Conservation (phyloP, 2,888 invertebrate genomes). For the Hirtodrosophila trivittata region DNA sequence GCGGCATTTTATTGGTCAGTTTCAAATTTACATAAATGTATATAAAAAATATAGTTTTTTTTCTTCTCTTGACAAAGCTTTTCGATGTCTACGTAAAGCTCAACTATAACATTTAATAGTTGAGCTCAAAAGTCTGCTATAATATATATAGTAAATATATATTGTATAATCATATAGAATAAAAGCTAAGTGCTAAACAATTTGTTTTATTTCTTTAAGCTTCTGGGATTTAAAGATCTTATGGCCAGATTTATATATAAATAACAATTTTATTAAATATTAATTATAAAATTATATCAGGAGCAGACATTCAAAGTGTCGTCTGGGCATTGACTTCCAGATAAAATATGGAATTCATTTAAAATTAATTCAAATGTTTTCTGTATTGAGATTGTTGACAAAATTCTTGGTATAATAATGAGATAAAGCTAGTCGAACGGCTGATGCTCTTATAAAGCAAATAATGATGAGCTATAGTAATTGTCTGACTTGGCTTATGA, state of each 20-base stretch:
- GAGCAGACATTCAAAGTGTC: conserved; percentile 4
- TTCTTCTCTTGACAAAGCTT: conserved; percentile 50
- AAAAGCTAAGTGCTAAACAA: neutral
- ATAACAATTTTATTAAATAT: no score
- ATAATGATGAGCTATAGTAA: no score
- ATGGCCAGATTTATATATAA: no score
- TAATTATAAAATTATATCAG: conserved; percentile 7
- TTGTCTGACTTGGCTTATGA: no score
- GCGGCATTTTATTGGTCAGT: conserved; percentile 38
- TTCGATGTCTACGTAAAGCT: conserved; percentile 57
- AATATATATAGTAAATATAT: neutral
- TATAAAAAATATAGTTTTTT: conserved; percentile 4
- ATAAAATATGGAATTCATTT: conserved; percentile 21
- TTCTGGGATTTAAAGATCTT: no score
- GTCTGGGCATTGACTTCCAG: conserved; percentile 33
- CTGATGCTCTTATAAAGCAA: no score
- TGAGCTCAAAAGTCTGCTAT: conserved; percentile 63
- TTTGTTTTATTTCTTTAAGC: neutral
- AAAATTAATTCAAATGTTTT: conserved; percentile 18
- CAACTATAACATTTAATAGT: conserved; percentile 22
- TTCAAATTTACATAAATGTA: conserved; percentile 11
- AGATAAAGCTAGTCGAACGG: no score
- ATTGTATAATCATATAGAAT: neutral
- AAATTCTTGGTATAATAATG: no score
- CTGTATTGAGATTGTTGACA: no score